Evolutionary conservation across 53 echinoderm and acorn worm species (phyloP).

Genomic region (Antedon mediterranea): DNA sequence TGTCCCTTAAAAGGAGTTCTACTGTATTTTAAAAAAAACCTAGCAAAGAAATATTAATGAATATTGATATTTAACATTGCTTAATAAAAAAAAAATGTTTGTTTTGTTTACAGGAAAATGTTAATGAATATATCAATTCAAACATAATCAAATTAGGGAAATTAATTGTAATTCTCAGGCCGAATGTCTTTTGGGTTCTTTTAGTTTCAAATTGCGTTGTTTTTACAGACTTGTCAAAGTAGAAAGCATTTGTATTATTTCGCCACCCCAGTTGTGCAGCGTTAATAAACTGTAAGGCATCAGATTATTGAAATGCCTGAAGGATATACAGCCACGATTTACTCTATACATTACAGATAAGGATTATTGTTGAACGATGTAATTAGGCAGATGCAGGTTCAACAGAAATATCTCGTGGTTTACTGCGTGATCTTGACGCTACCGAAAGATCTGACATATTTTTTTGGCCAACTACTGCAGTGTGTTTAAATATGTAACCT

Average conservation of each 20-base stretch:
- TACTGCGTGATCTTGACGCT: background rate
- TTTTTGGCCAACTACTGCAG: background rate
- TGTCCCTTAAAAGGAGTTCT: too few species aligned
- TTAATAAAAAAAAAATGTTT: too few species aligned
- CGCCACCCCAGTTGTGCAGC: background rate
- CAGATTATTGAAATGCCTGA: background rate
- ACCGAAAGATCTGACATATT: background rate
- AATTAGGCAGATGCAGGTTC: background rate
- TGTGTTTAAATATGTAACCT: background rate
- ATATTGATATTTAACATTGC: too few species aligned
- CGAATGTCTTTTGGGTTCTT: too few species aligned
- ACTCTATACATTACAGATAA: background rate
- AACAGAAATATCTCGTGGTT: background rate
- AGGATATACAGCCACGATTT: background rate
- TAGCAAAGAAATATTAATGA: too few species aligned
- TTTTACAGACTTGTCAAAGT: background rate
- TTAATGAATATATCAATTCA: too few species aligned
- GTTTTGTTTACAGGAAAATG: too few species aligned
- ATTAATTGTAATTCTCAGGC: too few species aligned
- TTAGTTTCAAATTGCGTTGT: background rate
- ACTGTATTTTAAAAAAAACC: too few species aligned
- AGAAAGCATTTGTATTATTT: background rate
- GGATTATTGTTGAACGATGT: background rate
- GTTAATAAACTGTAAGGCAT: background rate
- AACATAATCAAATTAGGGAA: too few species aligned